Evolutionary conservation across 2,113 vertebrate species (phyloP).

Genomic region (Ardeotis arabs): DNA sequence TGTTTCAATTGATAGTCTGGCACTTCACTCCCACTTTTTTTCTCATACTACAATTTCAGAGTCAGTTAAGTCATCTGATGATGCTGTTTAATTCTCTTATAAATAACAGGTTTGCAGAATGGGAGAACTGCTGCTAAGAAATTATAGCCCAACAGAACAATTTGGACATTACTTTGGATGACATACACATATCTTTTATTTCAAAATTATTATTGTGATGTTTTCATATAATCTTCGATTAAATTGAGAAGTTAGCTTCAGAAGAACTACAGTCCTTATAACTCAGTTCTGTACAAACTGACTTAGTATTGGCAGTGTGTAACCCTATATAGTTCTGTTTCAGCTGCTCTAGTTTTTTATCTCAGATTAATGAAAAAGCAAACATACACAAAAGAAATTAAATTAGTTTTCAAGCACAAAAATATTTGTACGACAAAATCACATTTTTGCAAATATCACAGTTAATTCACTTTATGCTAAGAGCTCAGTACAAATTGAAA

Average conservation of each 20-base stretch:
- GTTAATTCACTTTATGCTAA: not conserved
- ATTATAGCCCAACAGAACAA: slow-evolving; percentile 44
- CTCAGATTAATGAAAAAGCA: not conserved
- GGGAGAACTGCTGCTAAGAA: slow-evolving; percentile 38
- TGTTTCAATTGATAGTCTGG: slow-evolving; percentile 53
- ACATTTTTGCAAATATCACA: not conserved
- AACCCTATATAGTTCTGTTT: not conserved
- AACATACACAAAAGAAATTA: not conserved
- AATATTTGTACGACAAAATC: not conserved
- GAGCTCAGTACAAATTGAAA: not conserved
- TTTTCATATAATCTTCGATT: slow-evolving; percentile 37
- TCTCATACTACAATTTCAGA: slow-evolving; percentile 61
- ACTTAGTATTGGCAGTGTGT: not conserved
- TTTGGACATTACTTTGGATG: slow-evolving; percentile 20
- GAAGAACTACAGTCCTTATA: not conserved
- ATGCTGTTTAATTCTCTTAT: slow-evolving; percentile 48
- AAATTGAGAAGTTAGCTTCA: slow-evolving; percentile 26
- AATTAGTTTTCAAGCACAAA: not conserved
- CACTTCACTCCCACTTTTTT: slow-evolving; percentile 44
- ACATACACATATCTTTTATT: slow-evolving; percentile 34
- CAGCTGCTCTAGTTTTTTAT: not conserved
- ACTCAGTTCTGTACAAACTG: not conserved
- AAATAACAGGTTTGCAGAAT: slow-evolving; percentile 64
- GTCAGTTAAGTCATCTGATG: slow-evolving; percentile 58
- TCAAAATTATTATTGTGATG: slow-evolving; percentile 47